phyloP scores from a whole-genome alignment of 2,113 vertebrate genomes.

The Melanostigma gelatinosum region DNA sequence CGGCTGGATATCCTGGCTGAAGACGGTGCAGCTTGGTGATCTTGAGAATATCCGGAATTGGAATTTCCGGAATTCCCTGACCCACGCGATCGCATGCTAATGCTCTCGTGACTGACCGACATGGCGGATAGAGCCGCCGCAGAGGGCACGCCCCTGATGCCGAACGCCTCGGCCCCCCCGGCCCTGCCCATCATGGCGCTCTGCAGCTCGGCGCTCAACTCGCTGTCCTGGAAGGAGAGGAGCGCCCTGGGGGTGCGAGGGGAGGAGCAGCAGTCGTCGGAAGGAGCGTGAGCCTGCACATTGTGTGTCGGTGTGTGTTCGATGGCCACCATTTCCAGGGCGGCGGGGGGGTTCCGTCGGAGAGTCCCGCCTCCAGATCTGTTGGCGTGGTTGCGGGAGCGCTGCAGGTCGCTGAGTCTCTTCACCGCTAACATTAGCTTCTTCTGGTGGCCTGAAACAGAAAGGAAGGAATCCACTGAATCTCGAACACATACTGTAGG shows the following conservation, averaged over 20 bases:
- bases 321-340: constrained; percentile 89
- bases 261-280: constrained; percentile 72
- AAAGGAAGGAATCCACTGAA: not conserved
- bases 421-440: constrained; percentile 96
- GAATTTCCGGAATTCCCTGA: constrained; percentile 86
- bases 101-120: constrained; percentile 93
- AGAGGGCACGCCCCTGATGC: constrained; percentile 77
- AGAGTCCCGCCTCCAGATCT: constrained; percentile 78
- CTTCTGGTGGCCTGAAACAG: constrained; percentile 92
- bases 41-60: constrained; percentile 74
- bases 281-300: constrained; percentile 61
- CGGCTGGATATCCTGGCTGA: constrained; percentile 68
- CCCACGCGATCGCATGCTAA: constrained; percentile 88
- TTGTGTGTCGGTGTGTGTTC: constrained; percentile 75
- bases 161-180: constrained; percentile 59
- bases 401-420: constrained; percentile 91
- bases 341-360: constrained; percentile 76
- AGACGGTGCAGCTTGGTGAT: constrained; percentile 66
- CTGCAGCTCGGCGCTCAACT: constrained; percentile 92
- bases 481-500: not conserved
- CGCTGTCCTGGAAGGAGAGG: constrained; percentile 91
- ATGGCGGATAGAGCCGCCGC: constrained; percentile 77
- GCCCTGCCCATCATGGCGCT: constrained; percentile 84
- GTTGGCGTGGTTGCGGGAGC: constrained; percentile 81
- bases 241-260: constrained; percentile 84